Evolutionary conservation across 1,140 invertebrate genomes (phyloP), one percentile per base, ranked within the genome.

Genomic region (Heterodera schachtii): DNA sequence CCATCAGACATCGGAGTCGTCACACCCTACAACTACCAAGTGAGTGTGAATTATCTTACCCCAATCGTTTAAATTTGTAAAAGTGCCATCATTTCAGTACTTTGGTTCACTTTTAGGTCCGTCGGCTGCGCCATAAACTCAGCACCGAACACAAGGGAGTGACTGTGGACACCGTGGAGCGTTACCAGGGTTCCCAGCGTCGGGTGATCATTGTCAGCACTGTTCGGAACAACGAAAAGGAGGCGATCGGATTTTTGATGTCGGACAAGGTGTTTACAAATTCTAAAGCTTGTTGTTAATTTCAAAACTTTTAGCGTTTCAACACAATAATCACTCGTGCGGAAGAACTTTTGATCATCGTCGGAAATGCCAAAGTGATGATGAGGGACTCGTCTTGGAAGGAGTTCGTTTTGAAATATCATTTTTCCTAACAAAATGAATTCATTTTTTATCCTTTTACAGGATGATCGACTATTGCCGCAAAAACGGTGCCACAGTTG

Each of bases 21-120:
- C 76, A 94, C 96, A 7, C 96, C 96, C 0, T 98, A 98, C 90
- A 90, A 93, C 79, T 95, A 95, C 90, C 96, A 98, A 52, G 81
- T 82, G 31, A 47, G 4, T 47, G n/a, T 46, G 31, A 11, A 6
- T 31, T 47, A 19, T 5, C 3, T 57, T 80, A 13, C 71, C 44
- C 3, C 13, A 13, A 11, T 0, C 43, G 13, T 75, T 75, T 75
- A n/a, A n/a, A n/a, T n/a, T n/a, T n/a, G n/a, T n/a, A n/a, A n/a
- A n/a, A n/a, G n/a, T n/a, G n/a, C n/a, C n/a, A n/a, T n/a, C n/a
- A n/a, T n/a, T n/a, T n/a, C n/a, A n/a, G n/a, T n/a, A n/a, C n/a
- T 52, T 52, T 2, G 3, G 2, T 52, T 52, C 16, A 52, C 31
- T 64, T 81, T 66, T 31, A 81, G 80, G 77, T 73, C 6, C 77